Percentiles rank a stretch among this genome's conserved stretches.
Conservation (phyloP, 2,797 vertebrate genomes). For the Pipistrellus kuhlii region DNA sequence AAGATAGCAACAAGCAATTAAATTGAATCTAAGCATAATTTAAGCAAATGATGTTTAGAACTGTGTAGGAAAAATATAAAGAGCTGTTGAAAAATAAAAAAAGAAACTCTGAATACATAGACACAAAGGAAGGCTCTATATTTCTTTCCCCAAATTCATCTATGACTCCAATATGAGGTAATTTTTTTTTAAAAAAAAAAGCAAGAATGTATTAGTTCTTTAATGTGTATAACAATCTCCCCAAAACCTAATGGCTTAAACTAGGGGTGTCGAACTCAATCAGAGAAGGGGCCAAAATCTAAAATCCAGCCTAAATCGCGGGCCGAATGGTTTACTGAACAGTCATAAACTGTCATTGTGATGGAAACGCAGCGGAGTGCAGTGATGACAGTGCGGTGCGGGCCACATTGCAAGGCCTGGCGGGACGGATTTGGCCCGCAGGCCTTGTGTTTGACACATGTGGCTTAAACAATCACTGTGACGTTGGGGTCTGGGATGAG, state of each 20-base stretch:
- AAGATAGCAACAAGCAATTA: background rate
- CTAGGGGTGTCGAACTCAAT: too few species aligned
- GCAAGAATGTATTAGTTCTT: background rate
- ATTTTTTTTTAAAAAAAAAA: background rate
- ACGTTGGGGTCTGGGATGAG: background rate
- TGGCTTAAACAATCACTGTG: too few species aligned
- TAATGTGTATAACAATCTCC: background rate
- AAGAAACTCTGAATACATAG: background rate
- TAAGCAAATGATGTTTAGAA: background rate
- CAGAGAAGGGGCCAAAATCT: too few species aligned
- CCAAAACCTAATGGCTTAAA: background rate
- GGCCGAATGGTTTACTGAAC: too few species aligned
- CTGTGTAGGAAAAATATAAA: background rate
- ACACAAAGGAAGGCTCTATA: background rate
- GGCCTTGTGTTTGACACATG: too few species aligned
- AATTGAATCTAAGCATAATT: background rate
- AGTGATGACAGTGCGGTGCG: too few species aligned
- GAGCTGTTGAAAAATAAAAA: background rate
- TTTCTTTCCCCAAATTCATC: background rate
- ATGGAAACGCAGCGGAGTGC: too few species aligned
- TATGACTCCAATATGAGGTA: background rate
- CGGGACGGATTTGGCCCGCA: too few species aligned
- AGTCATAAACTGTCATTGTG: too few species aligned
- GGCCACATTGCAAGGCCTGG: too few species aligned
- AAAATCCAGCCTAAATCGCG: too few species aligned